Evolutionary conservation across 2,888 invertebrate genomes (phyloP).

Genomic region (Drosophila testacea): DNA sequence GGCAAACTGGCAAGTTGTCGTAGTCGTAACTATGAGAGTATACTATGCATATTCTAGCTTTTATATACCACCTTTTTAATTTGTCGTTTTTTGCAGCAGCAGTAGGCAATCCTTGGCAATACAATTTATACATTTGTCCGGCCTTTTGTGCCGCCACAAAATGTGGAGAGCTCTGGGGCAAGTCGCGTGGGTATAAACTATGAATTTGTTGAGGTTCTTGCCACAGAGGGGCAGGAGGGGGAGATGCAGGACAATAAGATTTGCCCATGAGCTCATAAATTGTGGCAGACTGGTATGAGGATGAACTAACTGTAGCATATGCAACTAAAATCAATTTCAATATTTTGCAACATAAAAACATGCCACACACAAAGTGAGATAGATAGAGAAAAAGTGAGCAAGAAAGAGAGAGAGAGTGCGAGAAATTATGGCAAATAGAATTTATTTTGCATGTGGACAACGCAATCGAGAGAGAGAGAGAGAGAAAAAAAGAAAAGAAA

Average conservation of each 20-base stretch:
- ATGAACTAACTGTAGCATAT: slow-evolving; percentile 61
- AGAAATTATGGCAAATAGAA: slow-evolving; percentile 61
- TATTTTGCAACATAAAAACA: slow-evolving; percentile 70
- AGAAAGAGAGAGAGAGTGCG: not conserved
- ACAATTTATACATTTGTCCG: slow-evolving; percentile 54
- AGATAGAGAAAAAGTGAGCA: slow-evolving; percentile 3
- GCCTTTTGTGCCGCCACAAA: slow-evolving; percentile 43
- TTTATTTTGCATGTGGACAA: slow-evolving; percentile 58
- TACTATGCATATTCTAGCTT: slow-evolving; percentile 8
- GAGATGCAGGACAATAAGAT: slow-evolving; percentile 40
- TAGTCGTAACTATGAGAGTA: slow-evolving; percentile 10
- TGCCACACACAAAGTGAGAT: slow-evolving; percentile 23
- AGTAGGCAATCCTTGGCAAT: slow-evolving; percentile 33
- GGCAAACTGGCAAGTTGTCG: slow-evolving; percentile 15
- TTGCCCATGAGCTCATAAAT: slow-evolving; percentile 60
- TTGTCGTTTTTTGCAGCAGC: slow-evolving; percentile 34
- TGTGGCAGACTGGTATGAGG: slow-evolving; percentile 28
- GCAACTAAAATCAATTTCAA: slow-evolving; percentile 75
- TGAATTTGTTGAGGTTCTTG: slow-evolving; percentile 20
- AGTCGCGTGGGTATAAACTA: slow-evolving; percentile 45
- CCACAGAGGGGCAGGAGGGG: not conserved
- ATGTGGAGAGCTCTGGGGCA: slow-evolving; percentile 28
- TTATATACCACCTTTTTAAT: slow-evolving; percentile 43
- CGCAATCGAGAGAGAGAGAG: slow-evolving; percentile 4
- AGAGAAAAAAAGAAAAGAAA: not conserved